Base-by-base conservation (phyloP, 2,888 invertebrate species). In the Alentia gelatinosa region DNA sequence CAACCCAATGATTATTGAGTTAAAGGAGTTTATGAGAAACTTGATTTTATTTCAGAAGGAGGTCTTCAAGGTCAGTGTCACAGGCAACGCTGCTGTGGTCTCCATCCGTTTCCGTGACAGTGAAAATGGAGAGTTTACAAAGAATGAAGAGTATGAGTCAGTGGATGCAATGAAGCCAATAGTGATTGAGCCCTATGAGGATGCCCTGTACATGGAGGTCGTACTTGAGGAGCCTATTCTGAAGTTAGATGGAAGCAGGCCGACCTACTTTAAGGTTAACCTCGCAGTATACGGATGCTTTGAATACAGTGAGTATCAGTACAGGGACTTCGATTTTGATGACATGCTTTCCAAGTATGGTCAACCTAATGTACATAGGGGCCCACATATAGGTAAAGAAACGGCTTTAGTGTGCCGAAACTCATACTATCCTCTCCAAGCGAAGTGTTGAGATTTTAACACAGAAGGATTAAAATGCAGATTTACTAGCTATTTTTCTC, bases 131-230 rank as follows among this genome's bases (percentile, higher is more conserved):
- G 83, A 83, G n/a, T 83, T 37, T 39, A 5, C n/a, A 7, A 39
- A 83, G 1, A 37, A 83, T 5, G 83, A 83, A 39, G n/a, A 15
- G 19, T 83, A 83, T 19, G n/a, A 40, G 1, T 83, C 4, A 15
- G 26, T 83, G 3, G 30, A 30, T 35, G 83, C 83, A 3, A 37
- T 37, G 83, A 26, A 40, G 15, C 37, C 35, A 35, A 83, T 83
- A 1, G n/a, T 40, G 23, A 83, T 83, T n/a, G 39, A 83, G 4
- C 83, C 83, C 0, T 15, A 15, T 0, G 39, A 83, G 39, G 83
- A 83, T 37, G 83, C 83, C 15, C 39, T 83, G n/a, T 83, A 83
- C n/a, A 7, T 83, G 9, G 35, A 83, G 83, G 39, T 83, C 30
- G 26, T 83, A 1, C 83, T 83, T 5, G 83, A 83, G 4, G 15